Conservation (phyloP, 2,113 vertebrate genomes). For the Crotalus tigris region DNA sequence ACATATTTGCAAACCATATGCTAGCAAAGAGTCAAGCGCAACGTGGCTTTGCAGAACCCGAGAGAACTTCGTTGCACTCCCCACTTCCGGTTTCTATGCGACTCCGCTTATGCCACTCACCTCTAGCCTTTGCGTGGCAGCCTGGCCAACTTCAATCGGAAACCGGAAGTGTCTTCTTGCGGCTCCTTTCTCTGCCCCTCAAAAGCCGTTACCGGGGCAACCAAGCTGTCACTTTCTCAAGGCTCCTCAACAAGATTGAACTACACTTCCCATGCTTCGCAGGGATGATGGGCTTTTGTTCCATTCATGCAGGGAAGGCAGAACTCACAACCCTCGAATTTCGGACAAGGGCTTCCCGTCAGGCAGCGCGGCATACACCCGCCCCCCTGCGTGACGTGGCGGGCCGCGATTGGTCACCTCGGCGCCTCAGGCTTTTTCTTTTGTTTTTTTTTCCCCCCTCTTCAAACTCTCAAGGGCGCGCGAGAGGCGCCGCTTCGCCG, state of each 20-base stretch:
- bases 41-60: neutral
- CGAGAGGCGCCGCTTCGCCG: neutral
- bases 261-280: neutral
- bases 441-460: accelerated
- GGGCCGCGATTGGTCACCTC: neutral
- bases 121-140: neutral
- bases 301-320: neutral
- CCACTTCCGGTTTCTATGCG: neutral
- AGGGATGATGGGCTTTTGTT: neutral
- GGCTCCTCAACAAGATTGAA: neutral
- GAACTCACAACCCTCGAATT: neutral
- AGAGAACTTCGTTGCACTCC: neutral
- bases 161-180: neutral
- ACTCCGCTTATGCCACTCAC: neutral
- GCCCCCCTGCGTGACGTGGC: neutral
- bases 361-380: neutral
- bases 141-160: neutral
- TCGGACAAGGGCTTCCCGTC: neutral
- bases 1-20: neutral
- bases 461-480: neutral
- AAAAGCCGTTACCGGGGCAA: neutral
- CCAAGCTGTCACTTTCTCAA: neutral
- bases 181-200: neutral
- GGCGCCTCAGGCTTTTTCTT: neutral
- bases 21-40: neutral